Percentiles rank a stretch among this genome's conserved stretches.
phyloP scores from a whole-genome alignment of 2,113 vertebrate genomes.

The Puntigrus tetrazona region DNA sequence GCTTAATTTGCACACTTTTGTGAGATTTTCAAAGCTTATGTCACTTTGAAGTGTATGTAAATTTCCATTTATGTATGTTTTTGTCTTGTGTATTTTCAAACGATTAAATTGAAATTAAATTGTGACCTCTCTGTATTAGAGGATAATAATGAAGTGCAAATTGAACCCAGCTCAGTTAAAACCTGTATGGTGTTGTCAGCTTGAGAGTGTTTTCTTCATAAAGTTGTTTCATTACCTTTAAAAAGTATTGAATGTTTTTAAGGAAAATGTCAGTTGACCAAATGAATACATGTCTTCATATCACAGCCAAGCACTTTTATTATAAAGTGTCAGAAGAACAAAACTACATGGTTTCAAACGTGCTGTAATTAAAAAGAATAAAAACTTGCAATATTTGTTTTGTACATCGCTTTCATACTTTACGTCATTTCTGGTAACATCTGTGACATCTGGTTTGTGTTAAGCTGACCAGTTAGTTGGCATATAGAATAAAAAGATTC shows the following conservation, averaged over 20 bases:
- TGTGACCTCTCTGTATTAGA: not conserved
- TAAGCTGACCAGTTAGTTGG: not conserved
- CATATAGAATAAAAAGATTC: not conserved
- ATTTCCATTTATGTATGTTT: constrained; percentile 1
- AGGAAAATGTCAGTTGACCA: not conserved
- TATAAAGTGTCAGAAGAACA: not conserved
- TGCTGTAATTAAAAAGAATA: not conserved
- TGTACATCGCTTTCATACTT: no score
- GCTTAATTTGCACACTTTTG: constrained; percentile 28
- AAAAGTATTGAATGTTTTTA: not conserved
- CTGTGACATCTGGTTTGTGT: not conserved
- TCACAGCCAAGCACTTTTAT: not conserved
- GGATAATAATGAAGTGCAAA: not conserved
- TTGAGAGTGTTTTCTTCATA: not conserved
- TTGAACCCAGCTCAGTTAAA: not conserved
- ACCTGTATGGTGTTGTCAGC: not conserved
- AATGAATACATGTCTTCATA: not conserved
- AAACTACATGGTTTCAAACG: not conserved
- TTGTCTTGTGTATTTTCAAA: not conserved
- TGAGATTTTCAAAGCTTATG: constrained; percentile 1
- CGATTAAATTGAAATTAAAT: not conserved
- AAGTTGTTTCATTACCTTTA: not conserved
- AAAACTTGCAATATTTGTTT: not conserved
- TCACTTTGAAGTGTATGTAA: constrained; percentile 26
- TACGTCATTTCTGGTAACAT: not conserved